Evolutionary conservation across 2,888 invertebrate genomes (phyloP).

Genomic region (Microplitis manilae): DNA sequence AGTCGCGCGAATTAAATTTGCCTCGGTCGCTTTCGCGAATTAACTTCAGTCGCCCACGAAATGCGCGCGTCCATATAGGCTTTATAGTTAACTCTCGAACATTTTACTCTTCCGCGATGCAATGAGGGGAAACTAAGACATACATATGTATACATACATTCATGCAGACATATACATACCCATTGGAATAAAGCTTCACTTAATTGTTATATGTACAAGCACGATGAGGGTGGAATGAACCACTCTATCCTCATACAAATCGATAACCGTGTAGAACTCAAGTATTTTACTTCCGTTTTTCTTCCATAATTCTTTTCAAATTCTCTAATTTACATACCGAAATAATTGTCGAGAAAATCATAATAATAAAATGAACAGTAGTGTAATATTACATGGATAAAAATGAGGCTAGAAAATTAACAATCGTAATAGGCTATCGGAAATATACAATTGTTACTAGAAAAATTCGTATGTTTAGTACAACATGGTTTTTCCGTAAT

Average conservation of each 20-base stretch:
- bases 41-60: constrained; percentile 61
- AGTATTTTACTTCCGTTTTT: constrained; percentile 44
- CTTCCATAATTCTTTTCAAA: constrained; percentile 1
- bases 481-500: no score
- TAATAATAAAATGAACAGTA: no score
- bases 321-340: no score
- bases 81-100: constrained; percentile 1
- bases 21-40: constrained; percentile 63
- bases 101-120: not conserved
- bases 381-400: no score
- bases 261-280: constrained; percentile 54
- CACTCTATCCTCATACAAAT: constrained; percentile 54
- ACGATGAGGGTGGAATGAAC: constrained; percentile 48
- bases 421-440: no score
- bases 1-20: constrained; percentile 67
- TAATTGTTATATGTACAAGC: constrained; percentile 56
- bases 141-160: constrained; percentile 26
- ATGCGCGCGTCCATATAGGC: constrained; percentile 30
- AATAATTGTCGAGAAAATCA: no score
- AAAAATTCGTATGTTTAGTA: no score
- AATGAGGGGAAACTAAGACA: not conserved
- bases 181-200: constrained; percentile 11
- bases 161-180: constrained; percentile 4
- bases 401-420: no score
- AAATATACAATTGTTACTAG: no score